Base-by-base conservation (phyloP, 2,888 invertebrate genomes). In the Polietes domitor region DNA sequence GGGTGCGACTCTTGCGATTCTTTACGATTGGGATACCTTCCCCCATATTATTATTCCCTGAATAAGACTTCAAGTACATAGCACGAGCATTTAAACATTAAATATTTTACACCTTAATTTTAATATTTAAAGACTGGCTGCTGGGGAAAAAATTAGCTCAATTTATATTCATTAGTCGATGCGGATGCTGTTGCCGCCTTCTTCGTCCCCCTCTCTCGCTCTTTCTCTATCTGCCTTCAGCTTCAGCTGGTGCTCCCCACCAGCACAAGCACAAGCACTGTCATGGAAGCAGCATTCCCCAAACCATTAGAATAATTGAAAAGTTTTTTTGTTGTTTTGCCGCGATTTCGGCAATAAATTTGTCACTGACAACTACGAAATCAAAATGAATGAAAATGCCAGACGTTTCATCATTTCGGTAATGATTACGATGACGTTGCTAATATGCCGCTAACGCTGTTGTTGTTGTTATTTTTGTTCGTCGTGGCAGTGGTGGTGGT, bases 401-500 rank as follows among this genome's bases (percentile, higher is more conserved):
- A 80, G 77, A 77, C 80, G 70, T 77, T 85, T 82, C 82, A 74
- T 86, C 83, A 85, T 82, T 83, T 77, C 50, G 12, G 47, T 85
- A 80, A 89, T 90, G 89, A 89, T 89, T 89, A 87, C 88, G 88
- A 85, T 89, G 89, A 89, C 87, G 89, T 89, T 87, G 87, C 88
- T 89, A 89, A 89, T 89, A 87, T 87, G 88, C 86, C 86, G 87
- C 87, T 88, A n/a, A n/a, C n/a, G 87, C 87, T 82, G 85, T 80
- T 37, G 37, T 71, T 82, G 75, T 65, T 17, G 37, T 9, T 65
- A 28, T 17, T 17, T n/a, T n/a, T n/a, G n/a, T n/a, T n/a, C 17
- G 12, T n/a, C 17, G 26, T n/a, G n/a, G n/a, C n/a, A n/a, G n/a
- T n/a, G n/a, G 2, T 24, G 26, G 2, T 50, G 32, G 6, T 26